A percentile compares a stretch with the other conserved stretches of the same genome.
Conservation (phyloP, 2,888 invertebrate species). For the Drosophila fungiperda region DNA sequence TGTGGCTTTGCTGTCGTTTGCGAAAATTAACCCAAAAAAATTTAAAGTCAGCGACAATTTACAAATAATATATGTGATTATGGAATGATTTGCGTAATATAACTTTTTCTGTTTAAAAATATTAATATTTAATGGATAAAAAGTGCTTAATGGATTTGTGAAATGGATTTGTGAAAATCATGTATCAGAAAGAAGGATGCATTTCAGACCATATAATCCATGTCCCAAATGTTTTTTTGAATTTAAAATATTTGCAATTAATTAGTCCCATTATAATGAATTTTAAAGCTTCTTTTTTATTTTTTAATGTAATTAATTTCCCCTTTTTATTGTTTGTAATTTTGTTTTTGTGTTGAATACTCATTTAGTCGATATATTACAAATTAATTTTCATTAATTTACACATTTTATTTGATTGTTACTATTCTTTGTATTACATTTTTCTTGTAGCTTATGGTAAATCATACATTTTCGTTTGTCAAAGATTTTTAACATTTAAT, state of each 20-base stretch:
- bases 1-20: neutral
- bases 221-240: neutral
- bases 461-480: neutral
- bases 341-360: neutral
- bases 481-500: neutral
- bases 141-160: neutral
- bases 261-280: neutral
- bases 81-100: neutral
- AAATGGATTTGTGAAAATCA: no score
- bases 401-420: neutral
- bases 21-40: neutral
- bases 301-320: no score
- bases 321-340: no score
- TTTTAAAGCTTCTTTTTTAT: neutral
- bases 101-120: neutral
- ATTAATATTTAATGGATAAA: neutral
- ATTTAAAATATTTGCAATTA: neutral
- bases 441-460: neutral
- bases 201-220: neutral
- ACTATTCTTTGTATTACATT: no score
- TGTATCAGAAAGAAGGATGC: neutral
- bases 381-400: neutral
- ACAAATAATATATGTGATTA: neutral
- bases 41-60: neutral
- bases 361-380: no score